A percentile compares a stretch with the other conserved stretches of the same genome.
These are phyloP conservation scores for Myathropa florea DNA, from an alignment of 2,888 invertebrate species.

Conservation along the genomic window DNA sequence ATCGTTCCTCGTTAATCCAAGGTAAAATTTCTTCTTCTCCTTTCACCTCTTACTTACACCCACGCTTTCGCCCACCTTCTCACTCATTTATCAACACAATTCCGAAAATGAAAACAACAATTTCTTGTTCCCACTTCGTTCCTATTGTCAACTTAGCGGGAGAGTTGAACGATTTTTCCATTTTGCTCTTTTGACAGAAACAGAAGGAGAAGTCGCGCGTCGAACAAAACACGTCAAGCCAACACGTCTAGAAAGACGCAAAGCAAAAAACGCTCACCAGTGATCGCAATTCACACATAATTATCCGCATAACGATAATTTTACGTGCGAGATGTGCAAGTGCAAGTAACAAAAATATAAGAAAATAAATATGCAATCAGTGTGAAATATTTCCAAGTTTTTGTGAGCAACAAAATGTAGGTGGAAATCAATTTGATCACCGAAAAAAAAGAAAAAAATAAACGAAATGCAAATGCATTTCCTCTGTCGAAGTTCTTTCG, in stretches of 20 bases:
- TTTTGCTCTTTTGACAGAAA: constrained; percentile 67
- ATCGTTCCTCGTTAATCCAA: neutral
- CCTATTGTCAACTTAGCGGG: constrained; percentile 50
- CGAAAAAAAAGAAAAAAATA: constrained; percentile 7
- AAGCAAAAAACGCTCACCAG: constrained; percentile 31
- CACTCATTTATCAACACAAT: neutral
- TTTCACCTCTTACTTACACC: constrained; percentile 3
- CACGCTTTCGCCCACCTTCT: neutral
- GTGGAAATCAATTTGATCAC: constrained; percentile 22
- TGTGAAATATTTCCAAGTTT: constrained; percentile 40
- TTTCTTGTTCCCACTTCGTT: constrained; percentile 24
- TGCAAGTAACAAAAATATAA: neutral
- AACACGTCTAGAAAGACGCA: constrained; percentile 8
- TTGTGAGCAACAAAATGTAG: constrained; percentile 51
- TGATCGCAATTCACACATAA: constrained; percentile 15
- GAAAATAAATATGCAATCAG: constrained; percentile 9
- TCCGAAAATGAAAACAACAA: constrained; percentile 52
- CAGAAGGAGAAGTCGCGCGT: constrained; percentile 72
- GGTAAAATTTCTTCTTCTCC: neutral
- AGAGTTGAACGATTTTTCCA: constrained; percentile 68
- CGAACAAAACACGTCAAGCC: constrained; percentile 31
- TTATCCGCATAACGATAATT: constrained; percentile 2
- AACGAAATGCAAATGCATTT: constrained; percentile 54
- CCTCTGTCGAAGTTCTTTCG: constrained; percentile 45
- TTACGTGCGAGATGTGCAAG: constrained; percentile 4